Conservation (phyloP, 2,113 vertebrate genomes). For the Microcebus tavaratra region DNA sequence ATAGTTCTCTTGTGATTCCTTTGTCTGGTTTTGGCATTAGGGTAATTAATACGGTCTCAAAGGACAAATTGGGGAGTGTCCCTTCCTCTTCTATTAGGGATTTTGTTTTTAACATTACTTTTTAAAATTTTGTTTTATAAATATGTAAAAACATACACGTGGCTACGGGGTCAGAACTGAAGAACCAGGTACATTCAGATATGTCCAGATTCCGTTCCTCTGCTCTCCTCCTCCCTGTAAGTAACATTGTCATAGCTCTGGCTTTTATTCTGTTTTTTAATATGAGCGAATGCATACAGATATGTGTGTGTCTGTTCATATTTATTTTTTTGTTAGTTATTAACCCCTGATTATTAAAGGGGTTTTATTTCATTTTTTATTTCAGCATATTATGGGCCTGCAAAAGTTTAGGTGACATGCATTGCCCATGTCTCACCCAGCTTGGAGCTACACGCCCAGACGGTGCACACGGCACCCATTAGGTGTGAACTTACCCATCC, state of each 20-base stretch:
- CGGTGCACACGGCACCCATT: too few relatives aligned
- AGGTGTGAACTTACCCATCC: too few relatives aligned
- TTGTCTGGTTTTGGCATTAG: background rate
- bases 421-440: too few relatives aligned
- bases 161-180: background rate
- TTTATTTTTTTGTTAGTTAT: too few relatives aligned
- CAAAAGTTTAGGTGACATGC: too few relatives aligned
- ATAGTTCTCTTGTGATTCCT: background rate
- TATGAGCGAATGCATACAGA: background rate
- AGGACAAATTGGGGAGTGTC: background rate
- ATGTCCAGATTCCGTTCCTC: background rate
- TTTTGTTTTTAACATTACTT: background rate
- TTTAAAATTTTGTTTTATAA: background rate
- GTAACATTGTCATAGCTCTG: background rate
- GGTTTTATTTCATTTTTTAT: too few relatives aligned
- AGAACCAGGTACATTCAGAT: background rate
- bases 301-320: background rate
- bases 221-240: fast-evolving
- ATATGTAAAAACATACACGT: background rate
- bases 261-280: background rate
- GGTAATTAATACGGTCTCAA: background rate
- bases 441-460: too few relatives aligned
- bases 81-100: background rate
- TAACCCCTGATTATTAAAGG: too few relatives aligned
- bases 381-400: too few relatives aligned